Evolutionary conservation across 2,797 vertebrate genomes (phyloP), one percentile per base, ranked within the genome.

Genomic region (Xiphorhynchus erythropygius): DNA sequence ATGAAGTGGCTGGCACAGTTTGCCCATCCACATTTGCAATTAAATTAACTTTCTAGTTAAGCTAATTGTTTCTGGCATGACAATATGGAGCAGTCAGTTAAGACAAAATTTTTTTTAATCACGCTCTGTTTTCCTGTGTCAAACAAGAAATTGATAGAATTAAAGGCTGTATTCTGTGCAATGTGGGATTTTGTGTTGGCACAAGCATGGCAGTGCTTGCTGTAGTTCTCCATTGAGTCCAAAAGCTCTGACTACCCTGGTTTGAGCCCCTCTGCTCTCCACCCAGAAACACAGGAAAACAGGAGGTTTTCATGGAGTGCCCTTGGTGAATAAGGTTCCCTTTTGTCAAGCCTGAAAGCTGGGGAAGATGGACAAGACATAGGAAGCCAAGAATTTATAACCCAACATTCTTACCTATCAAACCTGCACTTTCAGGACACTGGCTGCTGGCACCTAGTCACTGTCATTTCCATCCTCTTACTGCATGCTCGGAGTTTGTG

Each of bases 1-100:
- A 96, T 95, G 94, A 97, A 96, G 87, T 87, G 96, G 89, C 87
- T 96, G 96, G 96, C 95, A 96, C 94, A 86, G 93, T 97, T 94
- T 94, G 96, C 95, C 94, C 95, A 96, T 96, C 95, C 94, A 93
- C 95, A 97, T 96, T 96, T 97, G 96, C 96, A 97, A 96, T 97
- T 96, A 97, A 96, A 97, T 97, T 97, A 96, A 96, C 96, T 96
- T 96, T 96, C 94, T 96, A 96, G 95, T 94, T 97, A 96, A 96
- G 96, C 94, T 96, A 97, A 96, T 96, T 95, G 91, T 97, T 97
- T 95, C 96, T 96, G 96, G 95, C 96, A 95, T 96, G 93, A 96
- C 91, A 97, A 93, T 97, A 95, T 96, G 96, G 96, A 96, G 87
- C 95, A 96, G 89, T 95, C 96, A 95, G 94, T 96, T 96, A 97